Evolutionary conservation across 2,888 invertebrate genomes (phyloP), one percentile per base, ranked within the genome.

Genomic region (Trisateles emortualis): DNA sequence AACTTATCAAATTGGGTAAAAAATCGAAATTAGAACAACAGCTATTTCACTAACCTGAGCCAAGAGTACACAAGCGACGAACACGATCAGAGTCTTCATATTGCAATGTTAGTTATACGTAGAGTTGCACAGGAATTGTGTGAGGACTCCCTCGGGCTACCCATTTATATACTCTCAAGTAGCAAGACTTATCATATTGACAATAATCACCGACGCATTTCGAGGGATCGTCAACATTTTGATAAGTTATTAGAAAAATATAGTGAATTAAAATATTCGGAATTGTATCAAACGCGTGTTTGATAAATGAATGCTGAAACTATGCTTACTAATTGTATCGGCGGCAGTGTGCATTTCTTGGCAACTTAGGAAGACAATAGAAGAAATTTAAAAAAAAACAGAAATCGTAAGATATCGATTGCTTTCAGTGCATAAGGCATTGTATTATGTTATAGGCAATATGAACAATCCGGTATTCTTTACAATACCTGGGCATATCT

Each of bases 51-150:
- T 83, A 52, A 92, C 92, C 86, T 89, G 89, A 46, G 81, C 92
- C 41, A 83, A 71, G 33, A 92, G 82, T 16, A 92, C 59, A 81
- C 89, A 91, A 54, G 87, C 77, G 24, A 86, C 90, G 40, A 93
- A 65, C 4, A 92, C 84, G 5, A 92, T 22, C 32, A 92, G 77
- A 55, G 79, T 70, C 88, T 92, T 93, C 93, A 93, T 93, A 65
- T 59, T 84, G 74, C 13, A 24, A 19, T 48, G 26, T 35, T 48
- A 22, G 10, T 19, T 10, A 16, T 13, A 52, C 24, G 26, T 52
- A 6, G 42, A 24, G 54, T 64, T 57, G 54, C 59, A 58, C 52
- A 58, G 44, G 56, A 58, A 43, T 59, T 55, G 36, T 72, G 58
- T 63, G 8, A 44, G 33, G 26, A 26, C 52, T 54, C 55, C 63